Evolutionary conservation across 1,140 invertebrate genomes (phyloP).

Genomic region (Ceratina australensis): DNA sequence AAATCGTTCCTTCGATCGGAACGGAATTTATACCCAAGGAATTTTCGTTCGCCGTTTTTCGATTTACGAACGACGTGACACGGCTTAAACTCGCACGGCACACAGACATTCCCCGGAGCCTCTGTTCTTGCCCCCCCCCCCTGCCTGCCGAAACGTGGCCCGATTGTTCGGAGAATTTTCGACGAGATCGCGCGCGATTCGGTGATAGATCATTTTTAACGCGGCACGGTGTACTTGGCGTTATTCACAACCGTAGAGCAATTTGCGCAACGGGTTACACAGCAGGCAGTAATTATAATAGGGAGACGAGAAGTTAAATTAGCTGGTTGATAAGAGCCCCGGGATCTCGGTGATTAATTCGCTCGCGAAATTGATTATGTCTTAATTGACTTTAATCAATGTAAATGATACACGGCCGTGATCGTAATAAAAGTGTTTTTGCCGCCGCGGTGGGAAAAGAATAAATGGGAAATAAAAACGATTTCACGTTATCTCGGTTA

Average conservation of each 20-base stretch:
- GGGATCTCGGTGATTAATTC: neutral
- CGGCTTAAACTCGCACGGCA: neutral
- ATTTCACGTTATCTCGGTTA: slow-evolving; percentile 31
- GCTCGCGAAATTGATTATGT: neutral
- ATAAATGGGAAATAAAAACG: slow-evolving; percentile 19
- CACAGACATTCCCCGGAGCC: neutral
- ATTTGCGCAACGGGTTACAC: neutral
- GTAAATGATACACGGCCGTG: neutral
- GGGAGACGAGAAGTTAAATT: neutral
- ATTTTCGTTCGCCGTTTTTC: neutral
- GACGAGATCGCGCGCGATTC: neutral
- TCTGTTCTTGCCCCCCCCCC: neutral
- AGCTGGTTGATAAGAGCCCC: neutral
- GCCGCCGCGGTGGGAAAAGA: neutral
- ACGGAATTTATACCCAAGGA: slow-evolving; percentile 22
- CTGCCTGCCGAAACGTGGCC: neutral
- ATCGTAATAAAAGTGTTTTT: slow-evolving; percentile 12
- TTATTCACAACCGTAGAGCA: neutral
- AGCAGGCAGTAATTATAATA: neutral
- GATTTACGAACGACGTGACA: neutral
- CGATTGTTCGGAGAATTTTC: neutral
- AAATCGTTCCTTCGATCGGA: slow-evolving; percentile 13
- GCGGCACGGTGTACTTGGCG: neutral
- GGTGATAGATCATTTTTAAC: neutral
- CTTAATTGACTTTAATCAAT: slow-evolving; percentile 28